Base-by-base conservation (phyloP, 2,797 vertebrate species). In the Acomys russatus region DNA sequence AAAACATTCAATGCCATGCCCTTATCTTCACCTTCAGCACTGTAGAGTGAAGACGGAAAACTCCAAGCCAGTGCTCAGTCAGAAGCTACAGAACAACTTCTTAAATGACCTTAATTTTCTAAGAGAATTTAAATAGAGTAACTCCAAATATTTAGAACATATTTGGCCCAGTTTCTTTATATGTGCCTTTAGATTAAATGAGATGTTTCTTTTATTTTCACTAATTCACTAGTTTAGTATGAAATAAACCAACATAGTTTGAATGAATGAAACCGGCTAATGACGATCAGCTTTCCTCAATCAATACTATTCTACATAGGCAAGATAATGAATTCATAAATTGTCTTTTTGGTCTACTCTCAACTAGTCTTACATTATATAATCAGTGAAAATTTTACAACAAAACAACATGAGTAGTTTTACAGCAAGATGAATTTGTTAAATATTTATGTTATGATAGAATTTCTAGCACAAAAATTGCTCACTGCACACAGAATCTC, bases 91-190 rank as follows among this genome's bases (percentile, higher is more conserved):
- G 66, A 94, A 90, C 63, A 92, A 83, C 87, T 96, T 97, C 90
- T 92, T 94, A 93, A 95, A 92, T 87, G 61, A 94, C 33, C 20
- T 92, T 61, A 70, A 88, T 56, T 92, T 82, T 79, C 70, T 82
- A 73, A 93, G 90, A 83, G 83, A 77, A 92, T 51, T 63, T 63
- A 73, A 93, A 94, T 18, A 63, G 68, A 94, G 63, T 66, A 96
- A 59, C 90, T 95, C 78, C 91, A 96, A 97, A 96, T 97, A 93
- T 92, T 96, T 93, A 97, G 91, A 97, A 92, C 68, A 86, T 64
- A 97, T 94, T 94, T 95, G 92, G 88, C 91, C 84, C 90, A 80
- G 83, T 94, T 95, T 73, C 44, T 77, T 92, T 92, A 63, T 70
- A 63, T 93, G 70, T 95, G 90, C 79, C 64, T 94, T 97, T 76